A percentile compares a stretch with the other conserved stretches of the same genome.
These are phyloP conservation scores for Bombyx huttoni DNA, from an alignment of 2,888 invertebrate genomes.

Conservation along the genomic window DNA sequence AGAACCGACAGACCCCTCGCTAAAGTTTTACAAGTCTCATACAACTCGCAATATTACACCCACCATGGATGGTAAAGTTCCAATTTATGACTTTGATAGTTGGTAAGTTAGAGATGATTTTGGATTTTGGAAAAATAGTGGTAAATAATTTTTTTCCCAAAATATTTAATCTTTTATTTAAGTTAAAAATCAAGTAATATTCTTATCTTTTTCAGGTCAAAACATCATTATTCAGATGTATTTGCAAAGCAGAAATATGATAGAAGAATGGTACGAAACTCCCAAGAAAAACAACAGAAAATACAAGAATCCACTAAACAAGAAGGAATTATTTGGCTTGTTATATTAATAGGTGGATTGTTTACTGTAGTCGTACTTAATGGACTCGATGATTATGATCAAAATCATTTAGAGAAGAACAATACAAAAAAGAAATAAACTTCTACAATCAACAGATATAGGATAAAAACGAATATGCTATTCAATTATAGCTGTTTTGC, in stretches of 20 bases:
- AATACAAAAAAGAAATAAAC: slow-evolving; percentile 4
- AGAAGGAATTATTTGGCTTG: slow-evolving; percentile 30
- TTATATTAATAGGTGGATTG: slow-evolving; percentile 23
- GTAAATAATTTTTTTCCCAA: not conserved
- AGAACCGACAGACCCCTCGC: slow-evolving; percentile 67
- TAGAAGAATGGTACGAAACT: slow-evolving; percentile 26
- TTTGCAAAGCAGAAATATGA: slow-evolving; percentile 36
- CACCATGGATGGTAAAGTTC: slow-evolving; percentile 72
- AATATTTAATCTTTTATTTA: not conserved
- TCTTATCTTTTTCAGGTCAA: slow-evolving; percentile 42
- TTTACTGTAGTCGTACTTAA: slow-evolving; percentile 28
- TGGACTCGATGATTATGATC: slow-evolving; percentile 41
- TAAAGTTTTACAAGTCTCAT: slow-evolving; percentile 77
- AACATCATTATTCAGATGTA: slow-evolving; percentile 61
- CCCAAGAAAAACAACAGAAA: slow-evolving; percentile 16
- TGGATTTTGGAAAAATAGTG: not conserved
- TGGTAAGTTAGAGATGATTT: slow-evolving; percentile 64
- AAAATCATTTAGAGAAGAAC: slow-evolving; percentile 11
- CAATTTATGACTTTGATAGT: slow-evolving; percentile 85
- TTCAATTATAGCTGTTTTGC: too few species aligned
- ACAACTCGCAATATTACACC: slow-evolving; percentile 62
- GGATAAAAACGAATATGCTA: too few species aligned
- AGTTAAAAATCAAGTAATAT: not conserved
- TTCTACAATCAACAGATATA: not conserved
- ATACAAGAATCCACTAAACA: slow-evolving; percentile 18